A percentile compares a stretch with the other conserved stretches of the same genome.
Conservation (phyloP, 2,888 invertebrate species). For the Papilio protenor region DNA sequence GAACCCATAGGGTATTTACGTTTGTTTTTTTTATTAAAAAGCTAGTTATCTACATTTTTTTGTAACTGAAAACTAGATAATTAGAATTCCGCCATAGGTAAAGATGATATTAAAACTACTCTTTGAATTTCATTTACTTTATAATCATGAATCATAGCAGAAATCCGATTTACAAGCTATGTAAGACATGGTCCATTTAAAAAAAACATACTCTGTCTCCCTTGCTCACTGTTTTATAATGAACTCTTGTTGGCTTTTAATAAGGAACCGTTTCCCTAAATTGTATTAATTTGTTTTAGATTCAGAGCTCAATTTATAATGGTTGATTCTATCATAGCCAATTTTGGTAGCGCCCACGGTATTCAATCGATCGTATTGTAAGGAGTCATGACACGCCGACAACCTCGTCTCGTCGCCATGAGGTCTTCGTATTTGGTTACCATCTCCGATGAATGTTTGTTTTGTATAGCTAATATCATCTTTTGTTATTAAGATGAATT, state of each 20-base stretch:
- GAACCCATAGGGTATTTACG: too few species aligned
- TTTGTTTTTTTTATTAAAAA: too few species aligned
- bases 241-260: not conserved
- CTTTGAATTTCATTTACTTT: not conserved
- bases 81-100: too few species aligned
- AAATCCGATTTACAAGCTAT: not conserved
- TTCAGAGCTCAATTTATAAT: slow-evolving; percentile 52
- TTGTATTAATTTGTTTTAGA: slow-evolving; percentile 38
- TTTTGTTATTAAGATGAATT: not conserved
- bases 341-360: slow-evolving; percentile 72
- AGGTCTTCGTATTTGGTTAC: slow-evolving; percentile 70
- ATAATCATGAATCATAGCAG: not conserved
- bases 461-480: slow-evolving; percentile 46
- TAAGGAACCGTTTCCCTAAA: slow-evolving; percentile 39
- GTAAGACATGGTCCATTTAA: not conserved
- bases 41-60: too few species aligned
- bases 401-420: slow-evolving; percentile 64
- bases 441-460: slow-evolving; percentile 52
- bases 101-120: not conserved
- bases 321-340: slow-evolving; percentile 61
- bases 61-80: too few species aligned
- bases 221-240: not conserved
- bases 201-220: not conserved
- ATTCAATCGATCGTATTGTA: slow-evolving; percentile 69
- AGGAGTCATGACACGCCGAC: slow-evolving; percentile 58